A percentile compares a stretch with the other conserved stretches of the same genome.
Conservation (phyloP, 92 coral and sea anemone species). For the Umimayanthus kanabou region DNA sequence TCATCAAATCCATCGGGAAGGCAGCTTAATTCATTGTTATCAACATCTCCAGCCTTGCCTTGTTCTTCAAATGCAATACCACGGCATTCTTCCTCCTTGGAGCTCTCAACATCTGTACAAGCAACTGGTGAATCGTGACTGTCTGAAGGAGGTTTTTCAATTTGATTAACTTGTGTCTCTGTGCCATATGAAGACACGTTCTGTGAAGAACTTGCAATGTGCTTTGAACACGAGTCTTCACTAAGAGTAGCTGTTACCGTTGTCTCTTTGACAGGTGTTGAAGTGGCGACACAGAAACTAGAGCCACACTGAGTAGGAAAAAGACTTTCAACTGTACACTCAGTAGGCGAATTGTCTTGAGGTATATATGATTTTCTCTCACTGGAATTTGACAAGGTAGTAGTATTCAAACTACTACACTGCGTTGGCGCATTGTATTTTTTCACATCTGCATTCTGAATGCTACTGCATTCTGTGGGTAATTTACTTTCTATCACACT, state of each 20-base stretch:
- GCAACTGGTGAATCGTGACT: constrained; percentile 4
- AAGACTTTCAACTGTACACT: background rate
- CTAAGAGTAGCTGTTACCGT: background rate
- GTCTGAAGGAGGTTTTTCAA: background rate
- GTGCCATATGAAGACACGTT: background rate
- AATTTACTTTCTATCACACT: background rate
- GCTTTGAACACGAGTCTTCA: background rate
- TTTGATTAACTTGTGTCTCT: background rate
- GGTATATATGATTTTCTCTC: background rate
- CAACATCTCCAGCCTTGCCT: background rate
- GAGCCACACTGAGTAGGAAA: background rate
- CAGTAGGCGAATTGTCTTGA: background rate
- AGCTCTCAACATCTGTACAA: constrained; percentile 11
- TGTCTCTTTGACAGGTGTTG: background rate
- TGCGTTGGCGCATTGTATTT: background rate
- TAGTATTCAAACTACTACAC: background rate
- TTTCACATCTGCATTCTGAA: background rate
- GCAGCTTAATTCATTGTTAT: background rate
- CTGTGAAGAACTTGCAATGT: background rate
- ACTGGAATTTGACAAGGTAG: background rate
- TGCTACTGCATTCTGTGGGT: background rate
- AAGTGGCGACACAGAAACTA: background rate
- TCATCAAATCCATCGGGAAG: background rate
- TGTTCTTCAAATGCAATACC: constrained; percentile 24
- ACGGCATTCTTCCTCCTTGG: constrained; percentile 3